Base-by-base conservation (phyloP, 2,888 invertebrate species). In the Harmothoe impar region DNA sequence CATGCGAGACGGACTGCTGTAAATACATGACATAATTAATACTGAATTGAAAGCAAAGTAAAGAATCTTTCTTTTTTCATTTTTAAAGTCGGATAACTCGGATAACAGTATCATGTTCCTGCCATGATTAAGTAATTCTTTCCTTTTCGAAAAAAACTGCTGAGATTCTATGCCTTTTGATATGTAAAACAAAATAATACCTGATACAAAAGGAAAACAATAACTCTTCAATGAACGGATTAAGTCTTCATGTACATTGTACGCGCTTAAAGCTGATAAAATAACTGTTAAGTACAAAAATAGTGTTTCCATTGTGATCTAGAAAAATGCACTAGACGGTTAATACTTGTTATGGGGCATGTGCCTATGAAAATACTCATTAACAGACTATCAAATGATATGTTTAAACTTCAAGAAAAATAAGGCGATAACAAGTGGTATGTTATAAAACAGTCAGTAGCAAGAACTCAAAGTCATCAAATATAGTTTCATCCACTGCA, bases 291-390 rank as follows among this genome's bases (percentile, higher is more conserved):
- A 86, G 86, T 86, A 86, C 86, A 86, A 86, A 86, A 86, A 86
- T 86, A 86, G 86, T 86, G 86, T 86, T 86, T 86, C 86, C 86
- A 33, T 86, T 86, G 86, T 86, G 86, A 54, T 54, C 86, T 86
- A 86, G 81, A 81, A 86, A 56, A 54, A 86, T 86, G 86, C 86
- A 86, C 86, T 86, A 86, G 86, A 86, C 86, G 86, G 86, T 52
- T 86, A 86, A 86, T 86, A 86, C 86, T 86, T 86, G 33, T 86
- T 86, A 86, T 86, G 86, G 86, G 54, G 86, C 81, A 86, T 86
- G 86, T 86, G 86, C 86, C 86, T 86, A 86, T 86, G 86, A 86
- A 86, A 86, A 86, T 86, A 86, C 86, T 54, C 86, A 54, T 86
- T 86, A 86, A 86, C 86, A 86, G 54, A 86, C 86, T 86, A 86